Base-by-base conservation (phyloP, 2,888 invertebrate species). In the Neoascia interrupta region DNA sequence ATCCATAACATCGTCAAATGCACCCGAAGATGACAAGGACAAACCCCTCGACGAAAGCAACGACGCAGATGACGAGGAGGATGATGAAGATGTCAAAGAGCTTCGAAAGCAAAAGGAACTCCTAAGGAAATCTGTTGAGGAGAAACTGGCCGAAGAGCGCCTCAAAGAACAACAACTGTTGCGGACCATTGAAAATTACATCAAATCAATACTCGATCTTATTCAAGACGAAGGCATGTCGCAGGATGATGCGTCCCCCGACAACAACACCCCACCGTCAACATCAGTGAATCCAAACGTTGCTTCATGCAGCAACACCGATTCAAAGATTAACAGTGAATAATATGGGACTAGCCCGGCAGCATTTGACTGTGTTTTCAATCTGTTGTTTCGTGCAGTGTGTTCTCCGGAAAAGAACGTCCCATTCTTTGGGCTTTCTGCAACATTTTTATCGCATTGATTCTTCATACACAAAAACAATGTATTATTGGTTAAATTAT, bases 111-210 rank as follows among this genome's bases (percentile, higher is more conserved):
- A 66, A 81, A 47, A 76, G 56, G 81, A 61, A 18, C 23, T 64
- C 18, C 11, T 76, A 31, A 76, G 80, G 53, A 76, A 76, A 37
- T 56, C 76, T 8, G 84, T 85, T 13, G 86, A 88, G 54, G 85
- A 86, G 81, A 85, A 87, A 18, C 45, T 85, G 1, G 83, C 85
- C 8, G 88, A 88, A 58, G 87, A 87, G 66, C 85, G 85, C 13
- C 85, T 87, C 47, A 85, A 86, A 45, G 86, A 87, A n/a, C 82
- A 87, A 3, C 86, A 84, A 82, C 83, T 86, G 1, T 75, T 88
- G 69, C 83, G 84, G 28, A 88, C 87, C 18, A 88, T 88, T 85
- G 88, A 88, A 72, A 85, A 87, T n/a, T 88, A 88, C 61, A 88
- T 88, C 18, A 86, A 86, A 68, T 85, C 84, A 61, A 88, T 88